phyloP scores from a whole-genome alignment of 2,797 vertebrate species.

The Gymnocypris eckloni region DNA sequence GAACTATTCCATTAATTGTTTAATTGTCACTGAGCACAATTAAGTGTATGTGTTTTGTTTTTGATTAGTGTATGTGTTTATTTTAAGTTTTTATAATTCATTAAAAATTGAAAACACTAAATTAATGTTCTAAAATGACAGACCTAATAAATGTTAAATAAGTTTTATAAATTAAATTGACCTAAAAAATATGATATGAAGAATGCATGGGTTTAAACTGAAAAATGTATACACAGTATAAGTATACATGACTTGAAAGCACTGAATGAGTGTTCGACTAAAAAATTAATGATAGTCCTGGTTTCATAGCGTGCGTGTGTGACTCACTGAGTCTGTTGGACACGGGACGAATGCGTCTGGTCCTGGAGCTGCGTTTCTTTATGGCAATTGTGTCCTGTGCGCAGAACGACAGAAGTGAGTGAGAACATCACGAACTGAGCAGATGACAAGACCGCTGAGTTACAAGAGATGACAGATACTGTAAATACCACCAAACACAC shows the following conservation, averaged over 20 bases:
- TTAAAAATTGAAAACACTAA: background rate
- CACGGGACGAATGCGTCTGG: conserved; percentile 89
- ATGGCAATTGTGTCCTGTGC: conserved; percentile 91
- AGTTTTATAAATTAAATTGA: background rate
- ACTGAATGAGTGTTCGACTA: conserved; percentile 2
- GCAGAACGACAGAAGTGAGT: conserved; percentile 18
- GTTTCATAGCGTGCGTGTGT: background rate
- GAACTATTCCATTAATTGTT: background rate
- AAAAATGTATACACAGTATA: background rate
- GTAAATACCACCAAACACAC: conserved; percentile 42
- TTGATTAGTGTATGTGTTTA: background rate
- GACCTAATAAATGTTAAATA: background rate
- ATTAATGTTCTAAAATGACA: background rate
- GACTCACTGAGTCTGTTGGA: conserved; percentile 90
- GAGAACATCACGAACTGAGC: conserved; percentile 23
- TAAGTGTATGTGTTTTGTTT: background rate
- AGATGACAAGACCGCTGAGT: conserved; percentile 32
- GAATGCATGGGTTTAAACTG: conserved; percentile 4
- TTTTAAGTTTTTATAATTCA: too few relatives aligned
- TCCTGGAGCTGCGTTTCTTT: conserved; percentile 87
- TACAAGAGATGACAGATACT: conserved; percentile 38
- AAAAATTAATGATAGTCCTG: conserved; percentile 12
- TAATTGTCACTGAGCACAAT: background rate
- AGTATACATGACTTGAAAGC: conserved; percentile 13
- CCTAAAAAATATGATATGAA: background rate